Conservation (phyloP, 2,888 invertebrate genomes). For the Thymelicus acteon region DNA sequence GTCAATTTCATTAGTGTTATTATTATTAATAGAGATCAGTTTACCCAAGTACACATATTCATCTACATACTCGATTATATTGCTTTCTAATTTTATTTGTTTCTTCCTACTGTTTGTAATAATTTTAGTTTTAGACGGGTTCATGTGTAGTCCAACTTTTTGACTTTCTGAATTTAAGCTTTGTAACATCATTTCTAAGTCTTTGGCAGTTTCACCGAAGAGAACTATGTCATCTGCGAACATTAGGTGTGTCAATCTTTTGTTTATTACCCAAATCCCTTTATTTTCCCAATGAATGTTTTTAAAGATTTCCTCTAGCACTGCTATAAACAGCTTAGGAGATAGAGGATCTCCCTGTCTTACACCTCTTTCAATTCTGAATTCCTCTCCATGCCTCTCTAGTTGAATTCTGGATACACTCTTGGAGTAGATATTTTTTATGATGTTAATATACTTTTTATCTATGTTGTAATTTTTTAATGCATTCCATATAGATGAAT, state of each 20-base stretch:
- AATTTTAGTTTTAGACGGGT: too few relatives aligned
- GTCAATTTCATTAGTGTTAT: too few relatives aligned
- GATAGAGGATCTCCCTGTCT: constrained; percentile 16
- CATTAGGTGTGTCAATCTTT: neutral
- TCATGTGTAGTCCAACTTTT: too few relatives aligned
- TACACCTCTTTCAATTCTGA: constrained; percentile 1
- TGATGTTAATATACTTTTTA: neutral
- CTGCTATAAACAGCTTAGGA: constrained; percentile 12
- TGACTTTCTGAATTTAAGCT: too few relatives aligned
- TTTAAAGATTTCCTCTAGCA: constrained; percentile 3
- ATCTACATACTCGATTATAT: too few relatives aligned
- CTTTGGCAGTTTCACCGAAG: too few relatives aligned
- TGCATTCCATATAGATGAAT: constrained; percentile 10
- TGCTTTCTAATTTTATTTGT: too few relatives aligned
- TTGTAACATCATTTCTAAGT: too few relatives aligned
- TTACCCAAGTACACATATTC: too few relatives aligned
- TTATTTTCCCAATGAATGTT: constrained; percentile 1
- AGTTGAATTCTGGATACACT: neutral
- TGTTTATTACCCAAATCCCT: neutral
- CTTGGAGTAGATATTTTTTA: neutral
- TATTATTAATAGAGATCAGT: too few relatives aligned
- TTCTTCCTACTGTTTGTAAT: too few relatives aligned
- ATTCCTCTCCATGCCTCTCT: neutral
- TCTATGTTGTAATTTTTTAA: constrained; percentile 2
- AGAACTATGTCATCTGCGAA: too few relatives aligned